Evolutionary conservation across 1,140 invertebrate genomes (phyloP).

Genomic region (Pteromalus puparum): DNA sequence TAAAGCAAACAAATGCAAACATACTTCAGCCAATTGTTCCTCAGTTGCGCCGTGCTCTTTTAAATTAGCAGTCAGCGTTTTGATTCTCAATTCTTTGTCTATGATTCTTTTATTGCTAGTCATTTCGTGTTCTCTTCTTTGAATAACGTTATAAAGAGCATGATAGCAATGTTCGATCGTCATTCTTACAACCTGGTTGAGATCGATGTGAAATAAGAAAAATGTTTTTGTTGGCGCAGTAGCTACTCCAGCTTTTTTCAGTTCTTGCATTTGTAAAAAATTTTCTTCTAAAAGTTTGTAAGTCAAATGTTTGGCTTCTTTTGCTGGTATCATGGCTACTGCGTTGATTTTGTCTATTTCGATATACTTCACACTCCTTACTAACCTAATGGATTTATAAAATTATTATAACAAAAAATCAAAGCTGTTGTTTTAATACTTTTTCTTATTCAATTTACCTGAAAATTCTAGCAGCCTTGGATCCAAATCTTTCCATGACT

Average conservation of each 20-base stretch:
- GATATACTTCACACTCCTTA: slow-evolving; percentile 85
- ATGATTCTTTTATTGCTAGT: slow-evolving; percentile 84
- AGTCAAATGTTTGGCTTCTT: slow-evolving; percentile 90
- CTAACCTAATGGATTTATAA: slow-evolving; percentile 77
- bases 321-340: slow-evolving; percentile 90
- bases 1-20: slow-evolving; percentile 14
- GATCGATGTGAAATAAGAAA: slow-evolving; percentile 85
- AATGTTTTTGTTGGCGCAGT: slow-evolving; percentile 81
- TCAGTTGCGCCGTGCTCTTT: slow-evolving; percentile 84
- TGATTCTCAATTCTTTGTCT: slow-evolving; percentile 89
- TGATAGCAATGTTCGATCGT: slow-evolving; percentile 86
- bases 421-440: neutral
- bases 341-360: slow-evolving; percentile 93
- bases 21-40: slow-evolving; percentile 86
- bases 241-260: slow-evolving; percentile 72
- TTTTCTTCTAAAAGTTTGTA: slow-evolving; percentile 89
- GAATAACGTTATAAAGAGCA: slow-evolving; percentile 83
- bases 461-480: slow-evolving; percentile 90
- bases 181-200: slow-evolving; percentile 83
- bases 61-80: slow-evolving; percentile 86
- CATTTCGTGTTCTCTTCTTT: slow-evolving; percentile 79
- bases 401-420: neutral
- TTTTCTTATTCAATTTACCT: slow-evolving; percentile 69
- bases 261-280: slow-evolving; percentile 84
- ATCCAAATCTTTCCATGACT: slow-evolving; percentile 88